A percentile compares a stretch with the other conserved stretches of the same genome.
These are phyloP conservation scores for Corynorhinus townsendii DNA, from an alignment of 2,113 vertebrate genomes.

Conservation along the genomic window DNA sequence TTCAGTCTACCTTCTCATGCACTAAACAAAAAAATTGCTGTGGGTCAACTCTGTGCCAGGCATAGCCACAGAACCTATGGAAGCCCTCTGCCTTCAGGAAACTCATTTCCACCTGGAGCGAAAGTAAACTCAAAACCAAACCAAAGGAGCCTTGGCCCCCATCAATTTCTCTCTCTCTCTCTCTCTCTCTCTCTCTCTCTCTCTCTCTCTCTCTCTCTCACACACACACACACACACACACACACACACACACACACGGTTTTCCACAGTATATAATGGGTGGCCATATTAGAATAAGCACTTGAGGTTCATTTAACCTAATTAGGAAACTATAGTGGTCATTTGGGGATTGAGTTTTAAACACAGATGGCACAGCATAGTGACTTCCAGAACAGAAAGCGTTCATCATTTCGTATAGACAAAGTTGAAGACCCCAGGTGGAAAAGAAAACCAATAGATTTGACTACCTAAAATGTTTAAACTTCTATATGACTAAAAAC, in stretches of 20 bases:
- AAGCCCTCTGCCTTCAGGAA: not conserved
- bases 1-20: not conserved
- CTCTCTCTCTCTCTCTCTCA: not conserved
- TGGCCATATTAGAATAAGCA: not conserved
- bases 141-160: not conserved
- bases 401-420: not conserved
- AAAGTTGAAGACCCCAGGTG: not conserved
- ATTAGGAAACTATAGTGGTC: not conserved
- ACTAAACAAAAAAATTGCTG: not conserved
- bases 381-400: not conserved
- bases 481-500: not conserved
- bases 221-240: not conserved
- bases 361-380: not conserved
- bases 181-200: not conserved
- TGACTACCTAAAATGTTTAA: not conserved
- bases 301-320: not conserved
- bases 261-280: not conserved
- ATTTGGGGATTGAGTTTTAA: not conserved
- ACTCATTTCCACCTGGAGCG: not conserved
- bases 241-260: not conserved
- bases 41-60: not conserved
- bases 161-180: not conserved
- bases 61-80: not conserved
- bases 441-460: constrained; percentile 6
- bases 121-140: constrained; percentile 7